phyloP scores from a whole-genome alignment of 2,113 vertebrate genomes.

The Calyptomena viridis region DNA sequence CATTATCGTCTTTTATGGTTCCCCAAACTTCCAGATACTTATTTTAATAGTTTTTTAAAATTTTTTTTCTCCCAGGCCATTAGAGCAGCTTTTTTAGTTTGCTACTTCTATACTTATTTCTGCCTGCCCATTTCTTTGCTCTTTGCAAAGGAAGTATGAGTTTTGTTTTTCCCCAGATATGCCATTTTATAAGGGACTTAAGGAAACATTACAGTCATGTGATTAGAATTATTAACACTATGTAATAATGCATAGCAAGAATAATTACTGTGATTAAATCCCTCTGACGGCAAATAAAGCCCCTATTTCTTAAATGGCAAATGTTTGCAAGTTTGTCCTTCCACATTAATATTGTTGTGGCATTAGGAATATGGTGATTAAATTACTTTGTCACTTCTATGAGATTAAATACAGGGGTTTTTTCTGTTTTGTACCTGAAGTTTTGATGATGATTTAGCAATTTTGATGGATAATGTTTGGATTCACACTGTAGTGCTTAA shows the following conservation, averaged over 20 bases:
- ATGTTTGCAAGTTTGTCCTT: neutral
- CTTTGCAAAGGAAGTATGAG: neutral
- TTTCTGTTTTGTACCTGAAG: neutral
- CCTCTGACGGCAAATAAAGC: neutral
- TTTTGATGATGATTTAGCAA: fast-evolving
- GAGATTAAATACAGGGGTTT: neutral
- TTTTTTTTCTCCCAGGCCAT: neutral
- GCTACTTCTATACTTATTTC: neutral
- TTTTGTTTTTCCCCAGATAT: neutral
- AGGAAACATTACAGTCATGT: neutral
- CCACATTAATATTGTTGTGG: neutral
- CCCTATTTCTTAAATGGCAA: neutral
- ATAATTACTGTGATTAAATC: neutral
- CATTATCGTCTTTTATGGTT: neutral
- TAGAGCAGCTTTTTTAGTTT: fast-evolving
- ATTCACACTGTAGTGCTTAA: neutral
- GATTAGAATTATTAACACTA: neutral
- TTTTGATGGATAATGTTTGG: neutral
- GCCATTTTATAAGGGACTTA: neutral
- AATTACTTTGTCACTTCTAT: neutral
- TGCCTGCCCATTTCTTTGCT: neutral
- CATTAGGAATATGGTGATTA: neutral
- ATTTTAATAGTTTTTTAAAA: neutral
- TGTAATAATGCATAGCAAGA: neutral
- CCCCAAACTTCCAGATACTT: neutral